Base-by-base conservation (phyloP, 2,797 vertebrate species). In the Chloroceryle inda region DNA sequence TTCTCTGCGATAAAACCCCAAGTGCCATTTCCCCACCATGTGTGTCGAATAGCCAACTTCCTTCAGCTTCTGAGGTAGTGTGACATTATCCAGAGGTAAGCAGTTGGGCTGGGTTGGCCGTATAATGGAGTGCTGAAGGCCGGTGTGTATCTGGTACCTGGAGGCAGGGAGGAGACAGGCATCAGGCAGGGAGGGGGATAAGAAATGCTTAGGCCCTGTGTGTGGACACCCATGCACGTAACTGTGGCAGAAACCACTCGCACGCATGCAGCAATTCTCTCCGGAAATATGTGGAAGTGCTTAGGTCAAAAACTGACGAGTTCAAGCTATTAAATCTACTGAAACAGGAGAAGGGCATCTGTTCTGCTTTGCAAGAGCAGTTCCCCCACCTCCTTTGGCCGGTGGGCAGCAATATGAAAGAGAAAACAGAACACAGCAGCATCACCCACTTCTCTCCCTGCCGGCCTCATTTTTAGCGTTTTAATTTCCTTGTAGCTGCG, bases 1-100 rank as follows among this genome's bases (percentile, higher is more conserved):
- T 89, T 98, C 98, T 21, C 98, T 98, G 91, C 99, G 99, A 96
- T 99, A 99, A 96, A 99, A 99, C 5, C 99, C 99, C 94, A 99
- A 97, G 96, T 99, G 99, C 99, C 99, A 99, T 97, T 99, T 99
- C 83, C 99, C 99, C 91, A 99, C 99, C 99, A 99, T 99, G 94
- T 99, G 99, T 0, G 99, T 99, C 72, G 99, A 98, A 92, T 99
- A 99, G 52, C 99, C 99, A 1, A 98, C 99, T 71, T 99, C 98
- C 96, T 98, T 99, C 56, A 99, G 98, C 97, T 99, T 99, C 97
- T 99, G 99, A 95, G 99, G 99, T 96, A 99, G 98, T 4, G 99
- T 99, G 93, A 98, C 91, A 3, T 99, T 99, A 95, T 99, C 99
- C 97, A 99, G 94, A 52, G 99, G 99, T 58, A 99, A 98, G 95